phyloP scores from a whole-genome alignment of 1,140 invertebrate species.

The Pseudomyrmex flavicornis region DNA sequence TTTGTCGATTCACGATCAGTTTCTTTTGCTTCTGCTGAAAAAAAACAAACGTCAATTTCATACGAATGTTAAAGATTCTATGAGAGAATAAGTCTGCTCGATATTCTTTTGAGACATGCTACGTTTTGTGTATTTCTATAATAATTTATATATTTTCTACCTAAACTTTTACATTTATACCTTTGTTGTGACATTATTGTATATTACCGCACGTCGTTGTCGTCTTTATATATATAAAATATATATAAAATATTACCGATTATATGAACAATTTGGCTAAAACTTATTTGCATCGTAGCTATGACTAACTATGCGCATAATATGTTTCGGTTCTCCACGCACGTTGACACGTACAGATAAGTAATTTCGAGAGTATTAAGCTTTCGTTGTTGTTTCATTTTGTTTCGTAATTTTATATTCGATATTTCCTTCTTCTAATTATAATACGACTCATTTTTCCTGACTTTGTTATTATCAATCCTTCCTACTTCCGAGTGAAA shows the following conservation, averaged over 20 bases:
- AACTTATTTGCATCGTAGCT: not conserved
- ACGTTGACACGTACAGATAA: conserved; percentile 35
- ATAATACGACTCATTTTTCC: not conserved
- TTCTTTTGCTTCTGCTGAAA: not conserved
- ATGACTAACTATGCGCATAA: conserved; percentile 37
- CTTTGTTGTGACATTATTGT: conserved; percentile 17
- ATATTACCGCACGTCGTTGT: not conserved
- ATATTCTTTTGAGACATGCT: not conserved
- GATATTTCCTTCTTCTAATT: conserved; percentile 33
- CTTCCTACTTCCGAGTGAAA: conserved; percentile 3
- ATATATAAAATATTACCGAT: not conserved
- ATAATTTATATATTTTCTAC: too few species aligned
- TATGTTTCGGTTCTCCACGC: conserved; percentile 16
- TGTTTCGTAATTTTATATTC: conserved; percentile 43
- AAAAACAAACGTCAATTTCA: conserved; percentile 8
- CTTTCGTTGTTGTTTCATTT: conserved; percentile 67
- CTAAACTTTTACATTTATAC: not conserved
- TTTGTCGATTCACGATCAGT: conserved; percentile 7
- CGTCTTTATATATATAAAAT: not conserved
- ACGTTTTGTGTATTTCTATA: not conserved
- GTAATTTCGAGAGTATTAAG: conserved; percentile 33
- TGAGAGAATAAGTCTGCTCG: conserved; percentile 24
- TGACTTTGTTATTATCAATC: not conserved
- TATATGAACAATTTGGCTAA: conserved; percentile 8
- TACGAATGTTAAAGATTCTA: conserved; percentile 1